phyloP scores from a whole-genome alignment of 2,888 invertebrate species.

The Pandemis corylana region DNA sequence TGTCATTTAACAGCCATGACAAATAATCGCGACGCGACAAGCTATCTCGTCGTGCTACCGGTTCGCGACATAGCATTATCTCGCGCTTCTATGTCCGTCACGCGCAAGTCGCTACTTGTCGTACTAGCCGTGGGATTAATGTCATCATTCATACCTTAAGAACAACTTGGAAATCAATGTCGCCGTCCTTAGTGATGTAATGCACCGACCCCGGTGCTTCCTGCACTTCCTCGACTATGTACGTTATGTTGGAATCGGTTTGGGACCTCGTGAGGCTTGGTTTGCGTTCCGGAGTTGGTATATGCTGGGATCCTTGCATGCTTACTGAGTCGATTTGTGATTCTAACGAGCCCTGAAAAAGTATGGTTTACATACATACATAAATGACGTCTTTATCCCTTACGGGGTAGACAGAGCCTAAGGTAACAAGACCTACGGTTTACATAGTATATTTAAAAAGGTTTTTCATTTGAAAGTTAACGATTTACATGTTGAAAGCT shows the following conservation, averaged over 20 bases:
- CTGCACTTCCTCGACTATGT: slow-evolving; percentile 92
- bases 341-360: slow-evolving; percentile 90
- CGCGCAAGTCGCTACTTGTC: no score
- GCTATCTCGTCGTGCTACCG: no score
- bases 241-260: slow-evolving; percentile 96
- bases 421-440: no score
- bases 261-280: slow-evolving; percentile 92
- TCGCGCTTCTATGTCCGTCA: no score
- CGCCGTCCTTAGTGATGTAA: slow-evolving; percentile 98
- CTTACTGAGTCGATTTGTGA: slow-evolving; percentile 92
- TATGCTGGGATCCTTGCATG: slow-evolving; percentile 85
- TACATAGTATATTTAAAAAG: neutral
- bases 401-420: no score
- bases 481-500: no score
- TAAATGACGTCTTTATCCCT: no score
- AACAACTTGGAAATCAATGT: slow-evolving; percentile 95
- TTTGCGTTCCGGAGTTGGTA: slow-evolving; percentile 87
- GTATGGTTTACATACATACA: neutral
- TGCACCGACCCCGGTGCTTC: slow-evolving; percentile 95
- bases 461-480: no score
- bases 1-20: no score
- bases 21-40: no score
- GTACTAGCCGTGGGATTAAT: no score
- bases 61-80: no score
- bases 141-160: slow-evolving; percentile 85